These are phyloP conservation scores for Phocoena sinus DNA, from an alignment of 2,113 vertebrate genomes.

Conservation along the genomic window DNA sequence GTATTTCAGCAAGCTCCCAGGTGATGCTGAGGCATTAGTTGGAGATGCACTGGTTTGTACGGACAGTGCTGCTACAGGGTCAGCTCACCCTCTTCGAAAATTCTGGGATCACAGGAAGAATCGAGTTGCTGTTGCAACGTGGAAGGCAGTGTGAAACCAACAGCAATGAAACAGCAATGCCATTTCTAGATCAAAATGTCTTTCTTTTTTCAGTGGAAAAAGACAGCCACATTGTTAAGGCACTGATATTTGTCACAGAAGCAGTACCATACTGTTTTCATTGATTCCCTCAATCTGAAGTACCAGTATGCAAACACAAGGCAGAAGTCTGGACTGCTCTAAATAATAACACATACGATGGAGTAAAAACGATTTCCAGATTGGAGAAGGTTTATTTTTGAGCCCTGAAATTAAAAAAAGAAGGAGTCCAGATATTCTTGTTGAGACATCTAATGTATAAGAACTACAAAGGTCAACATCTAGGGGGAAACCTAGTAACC, in stretches of 20 bases:
- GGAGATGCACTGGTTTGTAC: background rate
- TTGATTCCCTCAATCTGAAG: background rate
- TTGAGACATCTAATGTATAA: background rate
- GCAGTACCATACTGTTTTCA: conserved; percentile 8
- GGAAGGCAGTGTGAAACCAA: background rate
- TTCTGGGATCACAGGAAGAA: background rate
- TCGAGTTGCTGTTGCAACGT: background rate
- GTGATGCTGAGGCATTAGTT: background rate
- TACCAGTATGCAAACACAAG: conserved; percentile 17
- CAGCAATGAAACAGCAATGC: background rate
- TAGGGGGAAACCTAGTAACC: background rate
- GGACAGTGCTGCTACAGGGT: background rate
- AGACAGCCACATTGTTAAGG: conserved; percentile 69
- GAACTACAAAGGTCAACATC: background rate
- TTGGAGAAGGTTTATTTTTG: background rate
- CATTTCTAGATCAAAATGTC: background rate
- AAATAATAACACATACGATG: background rate
- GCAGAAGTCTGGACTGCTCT: background rate
- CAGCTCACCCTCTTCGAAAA: background rate
- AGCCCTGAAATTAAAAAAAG: background rate
- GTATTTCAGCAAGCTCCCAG: background rate
- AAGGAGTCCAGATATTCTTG: background rate
- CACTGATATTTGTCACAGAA: conserved; percentile 64
- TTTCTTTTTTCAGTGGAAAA: background rate
- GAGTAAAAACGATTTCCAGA: background rate